phyloP scores from a whole-genome alignment of 1,140 invertebrate species.

The Asbolus verrucosus region DNA sequence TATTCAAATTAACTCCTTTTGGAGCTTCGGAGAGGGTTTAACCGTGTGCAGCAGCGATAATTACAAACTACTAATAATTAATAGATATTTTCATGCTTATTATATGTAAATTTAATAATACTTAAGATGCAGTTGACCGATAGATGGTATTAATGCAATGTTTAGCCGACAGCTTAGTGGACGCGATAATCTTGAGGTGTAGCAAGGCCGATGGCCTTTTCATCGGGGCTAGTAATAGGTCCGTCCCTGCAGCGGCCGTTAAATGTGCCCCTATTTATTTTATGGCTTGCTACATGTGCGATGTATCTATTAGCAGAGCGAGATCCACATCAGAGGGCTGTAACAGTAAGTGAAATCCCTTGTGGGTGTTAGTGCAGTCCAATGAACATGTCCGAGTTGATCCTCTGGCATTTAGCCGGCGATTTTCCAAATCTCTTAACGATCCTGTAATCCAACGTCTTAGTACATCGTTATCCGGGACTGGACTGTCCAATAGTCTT shows the following conservation, averaged over 20 bases:
- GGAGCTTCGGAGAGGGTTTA: background rate
- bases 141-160: conserved; percentile 20
- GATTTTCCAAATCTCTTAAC: conserved; percentile 55
- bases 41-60: conserved; percentile 2
- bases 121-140: background rate
- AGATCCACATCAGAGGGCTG: conserved; percentile 31
- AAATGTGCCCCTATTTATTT: conserved; percentile 35
- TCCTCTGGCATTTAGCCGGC: conserved; percentile 54
- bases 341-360: conserved; percentile 43
- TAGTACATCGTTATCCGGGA: conserved; percentile 45
- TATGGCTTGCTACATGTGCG: conserved; percentile 33
- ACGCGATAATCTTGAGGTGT: conserved; percentile 22
- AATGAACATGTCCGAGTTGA: conserved; percentile 51
- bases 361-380: conserved; percentile 44
- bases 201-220: conserved; percentile 15
- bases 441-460: conserved; percentile 49
- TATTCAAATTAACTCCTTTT: background rate
- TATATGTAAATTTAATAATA: conserved; percentile 27
- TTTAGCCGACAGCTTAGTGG: background rate
- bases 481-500: conserved; percentile 19
- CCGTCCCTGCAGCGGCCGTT: background rate
- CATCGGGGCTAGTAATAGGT: too few species aligned
- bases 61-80: background rate
- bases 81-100: background rate
- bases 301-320: conserved; percentile 34